Evolutionary conservation across 2,113 vertebrate genomes (phyloP).

Genomic region (Tyrannus savana): DNA sequence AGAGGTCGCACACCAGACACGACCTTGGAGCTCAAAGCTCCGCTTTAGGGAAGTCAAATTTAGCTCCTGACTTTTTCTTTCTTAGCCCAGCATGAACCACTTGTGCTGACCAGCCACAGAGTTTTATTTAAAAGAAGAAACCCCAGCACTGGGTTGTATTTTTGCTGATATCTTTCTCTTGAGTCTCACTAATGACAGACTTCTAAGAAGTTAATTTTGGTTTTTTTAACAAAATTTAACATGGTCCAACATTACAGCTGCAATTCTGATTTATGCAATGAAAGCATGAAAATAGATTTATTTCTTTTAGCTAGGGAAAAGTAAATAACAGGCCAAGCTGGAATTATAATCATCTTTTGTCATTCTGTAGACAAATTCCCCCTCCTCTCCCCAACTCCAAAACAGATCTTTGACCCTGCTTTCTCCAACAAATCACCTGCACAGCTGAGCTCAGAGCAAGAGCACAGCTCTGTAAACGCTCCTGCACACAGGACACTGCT

Average conservation of each 20-base stretch:
- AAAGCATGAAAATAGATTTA: neutral
- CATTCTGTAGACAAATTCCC: neutral
- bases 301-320: neutral
- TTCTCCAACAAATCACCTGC: neutral
- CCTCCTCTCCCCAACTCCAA: neutral
- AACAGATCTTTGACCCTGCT: neutral
- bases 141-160: fast-evolving
- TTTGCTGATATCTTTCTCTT: neutral
- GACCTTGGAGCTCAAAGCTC: neutral
- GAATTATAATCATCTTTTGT: neutral
- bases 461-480: neutral
- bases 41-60: neutral
- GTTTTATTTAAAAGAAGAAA: neutral
- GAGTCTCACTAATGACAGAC: neutral
- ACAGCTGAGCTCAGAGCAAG: neutral
- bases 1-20: neutral
- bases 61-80: neutral
- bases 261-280: no score
- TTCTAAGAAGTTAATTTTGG: neutral
- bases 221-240: neutral
- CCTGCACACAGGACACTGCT: neutral
- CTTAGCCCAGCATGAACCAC: neutral
- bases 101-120: neutral
- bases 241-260: neutral
- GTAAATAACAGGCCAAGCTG: neutral